Evolutionary conservation across 2,888 invertebrate genomes (phyloP).

Genomic region (Agapostemon virescens): DNA sequence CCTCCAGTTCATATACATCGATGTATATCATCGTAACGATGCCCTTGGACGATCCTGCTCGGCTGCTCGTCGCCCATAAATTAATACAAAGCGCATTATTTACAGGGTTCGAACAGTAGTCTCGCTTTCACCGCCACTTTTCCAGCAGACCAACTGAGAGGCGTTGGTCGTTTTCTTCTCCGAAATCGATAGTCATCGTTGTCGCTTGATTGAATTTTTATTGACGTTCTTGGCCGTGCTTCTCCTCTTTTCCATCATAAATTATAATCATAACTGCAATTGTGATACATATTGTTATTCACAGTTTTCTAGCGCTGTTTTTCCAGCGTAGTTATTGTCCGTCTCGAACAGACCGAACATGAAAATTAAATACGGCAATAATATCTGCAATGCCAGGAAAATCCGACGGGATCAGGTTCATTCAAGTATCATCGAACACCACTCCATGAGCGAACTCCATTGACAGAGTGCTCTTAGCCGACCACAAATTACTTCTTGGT

Average conservation of each 20-base stretch:
- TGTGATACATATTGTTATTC: not conserved
- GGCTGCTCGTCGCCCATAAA: conserved; percentile 63
- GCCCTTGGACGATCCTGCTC: conserved; percentile 54
- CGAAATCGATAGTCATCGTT: conserved; percentile 12
- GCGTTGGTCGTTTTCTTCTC: conserved; percentile 18
- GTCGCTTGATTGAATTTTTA: not conserved
- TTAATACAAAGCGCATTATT: conserved; percentile 69
- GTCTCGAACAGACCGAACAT: no score
- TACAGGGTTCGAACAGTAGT: conserved; percentile 57
- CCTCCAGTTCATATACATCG: no score
- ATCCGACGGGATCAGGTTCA: no score
- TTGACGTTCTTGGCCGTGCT: not conserved
- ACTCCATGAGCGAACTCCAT: no score
- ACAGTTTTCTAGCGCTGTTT: not conserved
- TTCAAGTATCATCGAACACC: no score
- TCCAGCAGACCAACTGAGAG: conserved; percentile 28
- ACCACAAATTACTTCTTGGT: no score
- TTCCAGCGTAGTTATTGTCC: not conserved
- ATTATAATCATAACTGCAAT: not conserved
- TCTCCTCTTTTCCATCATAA: not conserved
- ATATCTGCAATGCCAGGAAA: no score
- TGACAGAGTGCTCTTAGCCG: no score
- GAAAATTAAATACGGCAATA: no score
- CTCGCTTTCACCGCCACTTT: conserved; percentile 31
- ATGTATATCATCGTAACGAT: conserved; percentile 70